Conservation (phyloP, 2,113 vertebrate genomes). For the Elachura formosa region DNA sequence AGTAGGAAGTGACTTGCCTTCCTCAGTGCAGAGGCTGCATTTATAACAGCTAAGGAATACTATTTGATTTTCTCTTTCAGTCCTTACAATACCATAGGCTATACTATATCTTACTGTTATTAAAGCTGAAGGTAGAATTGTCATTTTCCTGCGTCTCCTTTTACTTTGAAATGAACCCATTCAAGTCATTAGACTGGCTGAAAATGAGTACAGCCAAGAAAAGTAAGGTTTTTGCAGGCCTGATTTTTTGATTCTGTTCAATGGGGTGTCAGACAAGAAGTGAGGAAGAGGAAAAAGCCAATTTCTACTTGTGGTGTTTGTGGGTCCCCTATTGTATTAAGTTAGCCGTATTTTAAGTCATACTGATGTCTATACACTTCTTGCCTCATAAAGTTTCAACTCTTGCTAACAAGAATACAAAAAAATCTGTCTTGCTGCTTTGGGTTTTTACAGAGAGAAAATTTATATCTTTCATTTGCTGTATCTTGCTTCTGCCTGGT, state of each 20-base stretch:
- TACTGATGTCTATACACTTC: background rate
- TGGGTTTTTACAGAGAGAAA: background rate
- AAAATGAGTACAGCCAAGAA: background rate
- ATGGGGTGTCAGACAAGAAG: background rate
- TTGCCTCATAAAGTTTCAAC: background rate
- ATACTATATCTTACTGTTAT: background rate
- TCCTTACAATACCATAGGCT: background rate
- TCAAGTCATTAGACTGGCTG: background rate
- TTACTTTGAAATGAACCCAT: background rate
- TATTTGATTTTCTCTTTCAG: background rate
- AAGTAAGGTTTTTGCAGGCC: background rate
- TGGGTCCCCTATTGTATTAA: background rate
- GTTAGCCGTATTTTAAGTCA: background rate
- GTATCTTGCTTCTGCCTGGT: background rate
- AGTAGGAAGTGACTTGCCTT: background rate
- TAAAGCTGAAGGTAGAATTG: background rate
- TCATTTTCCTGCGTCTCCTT: background rate
- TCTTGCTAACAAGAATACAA: background rate
- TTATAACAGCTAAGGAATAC: background rate
- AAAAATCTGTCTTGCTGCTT: background rate
- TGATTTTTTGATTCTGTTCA: background rate
- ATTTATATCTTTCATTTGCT: background rate
- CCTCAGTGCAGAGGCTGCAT: background rate
- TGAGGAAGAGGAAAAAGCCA: background rate
- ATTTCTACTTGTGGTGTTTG: background rate